Evolutionary conservation across 2,888 invertebrate species (phyloP).

Genomic region (Macrophya alboannulata): DNA sequence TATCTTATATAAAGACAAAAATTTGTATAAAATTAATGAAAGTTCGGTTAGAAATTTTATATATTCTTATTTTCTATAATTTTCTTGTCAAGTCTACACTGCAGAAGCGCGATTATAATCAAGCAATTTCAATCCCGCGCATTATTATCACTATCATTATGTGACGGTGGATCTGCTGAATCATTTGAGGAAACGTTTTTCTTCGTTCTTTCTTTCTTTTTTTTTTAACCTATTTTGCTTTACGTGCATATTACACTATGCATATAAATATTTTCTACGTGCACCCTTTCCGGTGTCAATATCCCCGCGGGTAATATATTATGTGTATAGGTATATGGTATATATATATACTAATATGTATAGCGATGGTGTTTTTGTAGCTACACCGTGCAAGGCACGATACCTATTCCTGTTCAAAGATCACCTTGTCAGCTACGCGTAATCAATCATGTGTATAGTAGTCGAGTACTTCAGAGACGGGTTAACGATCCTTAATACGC

Average conservation of each 20-base stretch:
- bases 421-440: slow-evolving; percentile 21
- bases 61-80: not conserved
- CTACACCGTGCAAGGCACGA: not conserved
- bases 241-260: not conserved
- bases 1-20: slow-evolving; percentile 4
- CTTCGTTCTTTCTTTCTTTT: not conserved
- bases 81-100: not conserved
- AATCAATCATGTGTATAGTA: slow-evolving; percentile 38
- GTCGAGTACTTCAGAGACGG: not conserved
- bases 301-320: not conserved
- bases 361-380: not conserved
- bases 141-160: not conserved
- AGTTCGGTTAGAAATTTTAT: not conserved
- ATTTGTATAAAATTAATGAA: not conserved
- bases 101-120: not conserved
- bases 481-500: slow-evolving; percentile 49
- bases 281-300: not conserved
- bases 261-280: not conserved
- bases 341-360: not conserved
- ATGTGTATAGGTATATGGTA: no score
- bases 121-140: not conserved
- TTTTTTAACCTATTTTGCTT: not conserved
- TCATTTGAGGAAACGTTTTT: not conserved
- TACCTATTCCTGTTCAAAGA: slow-evolving; percentile 29
- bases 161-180: not conserved